Conservation (phyloP, 2,113 vertebrate genomes). For the Platysteira castanea region DNA sequence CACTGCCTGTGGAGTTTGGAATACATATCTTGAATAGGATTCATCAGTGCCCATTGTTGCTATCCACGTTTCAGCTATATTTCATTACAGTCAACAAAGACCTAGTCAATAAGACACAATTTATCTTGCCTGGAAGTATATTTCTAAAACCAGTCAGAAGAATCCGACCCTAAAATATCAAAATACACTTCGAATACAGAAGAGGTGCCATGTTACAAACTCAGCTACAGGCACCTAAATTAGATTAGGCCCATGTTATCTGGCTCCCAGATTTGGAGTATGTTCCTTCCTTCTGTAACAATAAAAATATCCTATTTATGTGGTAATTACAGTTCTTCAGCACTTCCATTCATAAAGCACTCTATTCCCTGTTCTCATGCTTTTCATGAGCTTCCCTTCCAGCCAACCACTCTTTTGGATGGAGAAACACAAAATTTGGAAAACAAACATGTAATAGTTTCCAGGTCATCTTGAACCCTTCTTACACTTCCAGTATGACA, state of each 20-base stretch:
- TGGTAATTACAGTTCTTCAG: background rate
- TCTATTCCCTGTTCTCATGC: background rate
- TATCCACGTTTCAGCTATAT: background rate
- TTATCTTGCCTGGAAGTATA: background rate
- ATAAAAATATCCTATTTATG: background rate
- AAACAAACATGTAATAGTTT: background rate
- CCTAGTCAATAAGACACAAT: background rate
- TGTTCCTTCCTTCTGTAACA: background rate
- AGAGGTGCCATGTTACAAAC: background rate
- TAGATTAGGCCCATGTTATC: background rate
- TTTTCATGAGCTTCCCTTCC: background rate
- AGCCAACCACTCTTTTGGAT: background rate
- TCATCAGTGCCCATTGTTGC: background rate
- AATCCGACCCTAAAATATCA: background rate
- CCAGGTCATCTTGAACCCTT: background rate
- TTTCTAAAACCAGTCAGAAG: background rate
- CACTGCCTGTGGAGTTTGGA: background rate
- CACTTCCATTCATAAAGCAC: background rate
- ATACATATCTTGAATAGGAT: background rate
- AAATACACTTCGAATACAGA: background rate
- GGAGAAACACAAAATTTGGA: background rate
- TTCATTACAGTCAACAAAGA: background rate
- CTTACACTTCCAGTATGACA: background rate
- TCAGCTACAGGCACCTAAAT: background rate
- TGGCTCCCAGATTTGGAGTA: background rate